A percentile compares a stretch with the other conserved stretches of the same genome.
phyloP scores from a whole-genome alignment of 2,113 vertebrate species.

The Atlantisia rogersi region DNA sequence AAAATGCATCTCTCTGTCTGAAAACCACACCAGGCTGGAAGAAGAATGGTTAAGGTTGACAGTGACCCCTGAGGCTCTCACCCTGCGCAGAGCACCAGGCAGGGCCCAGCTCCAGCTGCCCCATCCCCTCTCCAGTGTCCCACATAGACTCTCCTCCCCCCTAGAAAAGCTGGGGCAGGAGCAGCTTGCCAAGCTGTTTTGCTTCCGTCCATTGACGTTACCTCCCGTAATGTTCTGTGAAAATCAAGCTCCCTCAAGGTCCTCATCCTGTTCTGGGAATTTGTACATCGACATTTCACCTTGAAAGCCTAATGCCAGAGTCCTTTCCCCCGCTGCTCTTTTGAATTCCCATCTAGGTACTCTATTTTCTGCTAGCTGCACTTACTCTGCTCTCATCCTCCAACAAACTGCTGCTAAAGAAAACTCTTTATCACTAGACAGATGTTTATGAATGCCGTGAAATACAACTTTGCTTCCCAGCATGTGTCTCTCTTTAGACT shows the following conservation, averaged over 20 bases:
- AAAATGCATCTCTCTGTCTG: fast-evolving
- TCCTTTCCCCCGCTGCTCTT: background rate
- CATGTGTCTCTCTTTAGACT: background rate
- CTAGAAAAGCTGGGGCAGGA: fast-evolving
- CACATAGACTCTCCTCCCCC: background rate
- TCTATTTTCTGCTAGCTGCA: background rate
- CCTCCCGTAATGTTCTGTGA: background rate
- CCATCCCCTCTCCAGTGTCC: background rate
- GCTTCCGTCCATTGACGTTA: background rate
- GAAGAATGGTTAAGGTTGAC: background rate
- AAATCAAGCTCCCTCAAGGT: background rate
- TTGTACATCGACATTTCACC: background rate
- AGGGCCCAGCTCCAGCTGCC: background rate
- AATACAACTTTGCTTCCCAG: background rate
- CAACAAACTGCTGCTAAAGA: background rate
- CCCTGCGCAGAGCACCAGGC: fast-evolving
- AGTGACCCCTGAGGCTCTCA: background rate
- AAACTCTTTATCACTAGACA: background rate
- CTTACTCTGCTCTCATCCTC: background rate
- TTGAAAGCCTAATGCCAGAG: background rate
- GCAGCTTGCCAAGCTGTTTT: background rate
- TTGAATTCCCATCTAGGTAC: background rate
- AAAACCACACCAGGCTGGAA: background rate
- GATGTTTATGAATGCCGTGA: background rate
- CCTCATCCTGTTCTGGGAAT: background rate